These are phyloP conservation scores for Microchirus variegatus DNA, from an alignment of 2,797 vertebrate genomes.

Conservation along the genomic window DNA sequence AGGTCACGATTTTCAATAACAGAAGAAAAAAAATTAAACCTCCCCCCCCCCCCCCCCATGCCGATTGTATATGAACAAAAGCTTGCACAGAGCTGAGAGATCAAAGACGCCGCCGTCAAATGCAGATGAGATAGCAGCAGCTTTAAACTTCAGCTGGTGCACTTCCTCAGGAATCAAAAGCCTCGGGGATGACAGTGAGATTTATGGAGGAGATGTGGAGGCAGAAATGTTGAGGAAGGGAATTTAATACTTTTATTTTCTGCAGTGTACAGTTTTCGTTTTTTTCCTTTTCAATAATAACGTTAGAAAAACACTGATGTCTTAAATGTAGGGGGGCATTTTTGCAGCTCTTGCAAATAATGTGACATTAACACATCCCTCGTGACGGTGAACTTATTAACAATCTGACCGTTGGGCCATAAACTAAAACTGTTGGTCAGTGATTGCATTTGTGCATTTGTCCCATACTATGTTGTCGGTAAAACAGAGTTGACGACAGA, in stretches of 20 bases:
- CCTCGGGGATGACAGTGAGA: conserved; percentile 4
- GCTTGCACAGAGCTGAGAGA: conserved; percentile 2
- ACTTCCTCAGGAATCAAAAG: conserved; percentile 8
- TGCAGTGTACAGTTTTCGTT: background rate
- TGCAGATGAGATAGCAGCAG: conserved; percentile 18
- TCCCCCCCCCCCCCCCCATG: too few species aligned
- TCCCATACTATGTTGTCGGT: too few species aligned
- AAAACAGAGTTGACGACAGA: too few species aligned
- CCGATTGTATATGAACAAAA: conserved; percentile 10
- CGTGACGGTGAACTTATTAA: too few species aligned
- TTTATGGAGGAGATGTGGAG: conserved; percentile 10
- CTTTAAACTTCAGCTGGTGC: conserved; percentile 8
- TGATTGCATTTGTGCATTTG: too few species aligned
- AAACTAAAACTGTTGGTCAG: too few species aligned
- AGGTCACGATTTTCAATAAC: background rate
- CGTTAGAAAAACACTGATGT: background rate
- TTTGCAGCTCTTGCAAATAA: background rate
- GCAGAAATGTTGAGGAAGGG: background rate
- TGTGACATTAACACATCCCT: too few species aligned
- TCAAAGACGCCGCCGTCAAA: conserved; percentile 14
- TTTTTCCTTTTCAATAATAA: background rate
- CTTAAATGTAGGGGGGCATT: background rate
- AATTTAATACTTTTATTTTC: background rate
- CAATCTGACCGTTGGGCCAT: too few species aligned
- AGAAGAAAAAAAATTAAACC: background rate